Base-by-base conservation (phyloP, 1,140 invertebrate species). In the Holcopasites calliopsidis region DNA sequence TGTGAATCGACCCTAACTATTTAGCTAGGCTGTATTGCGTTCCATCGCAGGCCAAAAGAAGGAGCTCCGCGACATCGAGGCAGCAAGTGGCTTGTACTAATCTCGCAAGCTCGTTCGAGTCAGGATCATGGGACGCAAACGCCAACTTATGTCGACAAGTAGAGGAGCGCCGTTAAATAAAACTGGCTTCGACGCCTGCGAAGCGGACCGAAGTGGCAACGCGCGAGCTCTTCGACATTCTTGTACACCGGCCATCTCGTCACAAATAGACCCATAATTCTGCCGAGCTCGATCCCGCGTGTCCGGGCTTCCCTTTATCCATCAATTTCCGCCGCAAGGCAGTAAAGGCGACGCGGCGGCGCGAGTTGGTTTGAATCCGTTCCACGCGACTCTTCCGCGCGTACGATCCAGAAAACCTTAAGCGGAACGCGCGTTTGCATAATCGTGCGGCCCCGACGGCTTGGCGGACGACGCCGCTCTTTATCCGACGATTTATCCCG, bases 391-490 rank as follows among this genome's bases (percentile, higher is more conserved):
- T 35, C 33, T 16, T 33, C n/a, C 44, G 13, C 44, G 31, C 47
- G 33, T 33, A 23, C 62, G 26, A 35, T 50, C 49, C 31, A 21
- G 49, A 54, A 66, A 66, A 38, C 47, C 52, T 57, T 57, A 69
- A 57, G 52, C 7, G 33, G 50, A 69, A 69, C 23, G 28, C 28
- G 66, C 38, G 66, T 69, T 69, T 57, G 66, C 66, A 69, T 69
- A 69, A 69, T 69, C 66, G 66, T 28, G 52, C 16, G 38, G 16
- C n/a, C 52, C 38, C 64, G 33, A 28, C 47, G 52, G 57, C n/a
- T 31, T 16, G 31, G 33, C 26, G 54, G 58, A 28, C 28, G 35
- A 11, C 66, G 31, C 52, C 35, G 11, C 23, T 38, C 42, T 49
- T 60, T 60, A 57, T 40, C 50, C 62, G 11, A 8, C n/a, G 65